Evolutionary conservation across 2,113 vertebrate species (phyloP).

Genomic region (Gallinago media): DNA sequence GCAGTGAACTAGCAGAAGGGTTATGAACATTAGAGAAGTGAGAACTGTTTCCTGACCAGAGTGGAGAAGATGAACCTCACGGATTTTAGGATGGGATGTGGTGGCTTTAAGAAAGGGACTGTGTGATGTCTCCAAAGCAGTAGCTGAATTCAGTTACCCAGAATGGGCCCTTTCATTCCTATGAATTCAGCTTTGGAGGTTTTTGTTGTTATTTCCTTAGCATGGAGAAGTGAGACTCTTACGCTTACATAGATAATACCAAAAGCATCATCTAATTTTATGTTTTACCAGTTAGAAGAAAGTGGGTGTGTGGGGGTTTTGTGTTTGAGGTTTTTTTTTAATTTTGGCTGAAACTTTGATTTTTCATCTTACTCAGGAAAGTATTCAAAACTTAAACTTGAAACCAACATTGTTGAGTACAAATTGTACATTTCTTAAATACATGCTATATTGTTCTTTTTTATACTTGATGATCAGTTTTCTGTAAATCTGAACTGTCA

Average conservation of each 20-base stretch:
- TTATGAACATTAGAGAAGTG: background rate
- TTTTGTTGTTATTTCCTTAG: background rate
- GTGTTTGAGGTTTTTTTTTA: no score
- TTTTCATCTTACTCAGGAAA: background rate
- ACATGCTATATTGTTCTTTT: background rate
- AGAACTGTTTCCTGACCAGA: background rate
- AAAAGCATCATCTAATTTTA: background rate
- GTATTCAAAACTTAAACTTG: background rate
- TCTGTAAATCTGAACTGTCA: background rate
- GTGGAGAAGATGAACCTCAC: background rate
- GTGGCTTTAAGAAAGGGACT: background rate
- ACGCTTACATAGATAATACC: background rate
- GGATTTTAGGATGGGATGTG: background rate
- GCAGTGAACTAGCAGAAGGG: background rate
- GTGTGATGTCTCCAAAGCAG: background rate
- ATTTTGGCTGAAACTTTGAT: background rate
- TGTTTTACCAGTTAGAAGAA: background rate
- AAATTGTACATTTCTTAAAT: background rate
- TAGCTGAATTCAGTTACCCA: background rate
- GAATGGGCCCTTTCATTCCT: background rate
- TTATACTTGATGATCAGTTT: background rate
- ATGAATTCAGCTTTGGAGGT: background rate
- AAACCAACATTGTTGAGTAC: accelerated
- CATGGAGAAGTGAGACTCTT: background rate
- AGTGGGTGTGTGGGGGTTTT: no score